Evolutionary conservation across 1,140 invertebrate genomes (phyloP).

Genomic region (Drosophila pandora): DNA sequence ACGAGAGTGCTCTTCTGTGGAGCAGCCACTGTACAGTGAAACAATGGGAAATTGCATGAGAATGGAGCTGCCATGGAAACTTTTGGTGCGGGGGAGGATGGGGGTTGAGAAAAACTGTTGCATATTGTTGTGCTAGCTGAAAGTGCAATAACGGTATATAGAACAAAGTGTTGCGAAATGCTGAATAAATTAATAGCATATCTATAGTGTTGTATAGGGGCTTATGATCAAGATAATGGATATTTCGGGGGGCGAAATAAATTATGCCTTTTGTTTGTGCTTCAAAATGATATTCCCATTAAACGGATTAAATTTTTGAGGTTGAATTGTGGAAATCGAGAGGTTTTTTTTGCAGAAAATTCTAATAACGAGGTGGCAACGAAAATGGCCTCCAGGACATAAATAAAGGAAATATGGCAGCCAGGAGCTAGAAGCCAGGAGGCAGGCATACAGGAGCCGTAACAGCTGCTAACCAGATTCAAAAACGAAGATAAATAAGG

Average conservation of each 20-base stretch:
- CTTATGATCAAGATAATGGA: not conserved
- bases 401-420: conserved; percentile 48
- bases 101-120: conserved; percentile 1
- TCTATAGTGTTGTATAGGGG: not conserved
- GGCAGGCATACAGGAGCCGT: conserved; percentile 16
- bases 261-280: not conserved
- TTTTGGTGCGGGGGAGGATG: not conserved
- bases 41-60: conserved; percentile 1
- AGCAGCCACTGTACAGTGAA: conserved; percentile 14
- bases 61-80: not conserved
- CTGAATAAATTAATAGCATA: not conserved
- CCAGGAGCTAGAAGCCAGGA: conserved; percentile 7
- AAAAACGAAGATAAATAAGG: conserved; percentile 17
- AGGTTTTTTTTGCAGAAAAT: not conserved
- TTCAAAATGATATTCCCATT: not conserved
- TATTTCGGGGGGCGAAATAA: not conserved
- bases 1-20: not conserved
- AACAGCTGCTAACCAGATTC: conserved; percentile 63
- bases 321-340: not conserved
- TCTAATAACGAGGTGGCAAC: conserved; percentile 63
- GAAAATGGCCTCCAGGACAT: conserved; percentile 50
- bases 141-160: not conserved
- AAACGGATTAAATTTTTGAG: conserved; percentile 40
- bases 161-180: conserved; percentile 9
- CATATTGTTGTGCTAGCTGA: conserved; percentile 2